Percentiles rank a stretch among this genome's conserved stretches.
These are phyloP conservation scores for Montifringilla adamsi DNA, from an alignment of 2,113 vertebrate species.

Conservation along the genomic window DNA sequence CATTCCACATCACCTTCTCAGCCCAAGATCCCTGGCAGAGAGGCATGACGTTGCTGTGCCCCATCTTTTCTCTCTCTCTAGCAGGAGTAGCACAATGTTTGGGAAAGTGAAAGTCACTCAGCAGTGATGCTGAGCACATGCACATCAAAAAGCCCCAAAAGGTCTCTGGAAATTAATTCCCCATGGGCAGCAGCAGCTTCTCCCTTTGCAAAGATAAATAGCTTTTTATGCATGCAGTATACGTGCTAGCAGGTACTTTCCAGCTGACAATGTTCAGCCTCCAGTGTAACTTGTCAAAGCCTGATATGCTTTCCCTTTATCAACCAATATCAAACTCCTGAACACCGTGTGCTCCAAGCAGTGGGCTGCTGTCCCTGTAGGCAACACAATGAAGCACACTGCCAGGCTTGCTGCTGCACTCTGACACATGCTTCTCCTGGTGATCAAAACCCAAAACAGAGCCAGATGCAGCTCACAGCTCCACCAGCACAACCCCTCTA, in stretches of 20 bases:
- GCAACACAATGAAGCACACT: neutral
- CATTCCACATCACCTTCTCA: neutral
- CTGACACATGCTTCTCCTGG: neutral
- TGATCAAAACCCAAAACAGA: neutral
- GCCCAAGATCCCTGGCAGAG: neutral
- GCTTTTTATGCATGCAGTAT: neutral
- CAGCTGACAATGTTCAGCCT: slow-evolving; percentile 23
- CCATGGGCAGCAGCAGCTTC: neutral
- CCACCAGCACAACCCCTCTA: neutral
- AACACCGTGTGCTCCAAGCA: slow-evolving; percentile 1
- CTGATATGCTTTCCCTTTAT: slow-evolving; percentile 42
- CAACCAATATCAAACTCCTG: slow-evolving; percentile 46
- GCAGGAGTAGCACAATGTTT: neutral
- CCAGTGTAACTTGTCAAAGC: slow-evolving; percentile 34
- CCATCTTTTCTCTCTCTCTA: neutral
- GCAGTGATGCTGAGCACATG: accelerated
- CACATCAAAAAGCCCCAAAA: neutral
- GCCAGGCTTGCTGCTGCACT: slow-evolving; percentile 13
- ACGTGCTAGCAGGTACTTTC: neutral
- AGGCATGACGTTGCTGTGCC: neutral
- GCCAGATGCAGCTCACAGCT: neutral
- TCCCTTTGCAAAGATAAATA: neutral
- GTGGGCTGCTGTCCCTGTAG: slow-evolving; percentile 3
- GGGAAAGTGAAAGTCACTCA: neutral
- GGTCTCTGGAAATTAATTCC: neutral